phyloP scores from a whole-genome alignment of 2,888 invertebrate species.

The Megamerina dolium region DNA sequence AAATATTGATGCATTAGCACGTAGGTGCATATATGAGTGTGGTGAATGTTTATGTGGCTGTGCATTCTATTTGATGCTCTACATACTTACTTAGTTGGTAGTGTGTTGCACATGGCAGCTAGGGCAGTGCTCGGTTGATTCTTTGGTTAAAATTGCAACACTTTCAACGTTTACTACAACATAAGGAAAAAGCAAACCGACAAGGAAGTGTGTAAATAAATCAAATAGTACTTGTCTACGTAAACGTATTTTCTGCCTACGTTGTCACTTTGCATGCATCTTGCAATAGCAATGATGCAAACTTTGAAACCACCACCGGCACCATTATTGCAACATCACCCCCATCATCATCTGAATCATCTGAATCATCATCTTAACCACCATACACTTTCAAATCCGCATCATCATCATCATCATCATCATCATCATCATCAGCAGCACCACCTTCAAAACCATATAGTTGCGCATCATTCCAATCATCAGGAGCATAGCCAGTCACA shows the following conservation, averaged over 20 bases:
- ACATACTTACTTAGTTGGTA: too few relatives aligned
- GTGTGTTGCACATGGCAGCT: too few relatives aligned
- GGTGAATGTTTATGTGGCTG: too few relatives aligned
- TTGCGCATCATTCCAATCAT: constrained; percentile 21
- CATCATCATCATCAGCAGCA: too few relatives aligned
- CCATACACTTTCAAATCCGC: constrained; percentile 17
- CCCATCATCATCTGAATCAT: constrained; percentile 16
- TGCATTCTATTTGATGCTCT: too few relatives aligned
- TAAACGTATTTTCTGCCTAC: not conserved
- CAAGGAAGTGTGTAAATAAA: constrained; percentile 5
- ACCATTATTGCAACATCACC: constrained; percentile 23
- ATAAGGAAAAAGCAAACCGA: too few relatives aligned
- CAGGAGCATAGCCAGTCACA: constrained; percentile 13
- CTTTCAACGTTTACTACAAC: too few relatives aligned
- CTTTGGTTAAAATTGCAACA: too few relatives aligned
- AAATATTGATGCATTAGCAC: too few relatives aligned
- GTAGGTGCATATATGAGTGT: too few relatives aligned
- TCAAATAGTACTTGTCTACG: not conserved
- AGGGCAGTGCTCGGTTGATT: too few relatives aligned
- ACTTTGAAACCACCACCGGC: constrained; percentile 43
- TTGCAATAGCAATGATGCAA: constrained; percentile 45
- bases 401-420: constrained; percentile 17
- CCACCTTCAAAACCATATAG: constrained; percentile 19
- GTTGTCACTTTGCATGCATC: constrained; percentile 30
- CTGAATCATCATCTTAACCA: constrained; percentile 5